These are phyloP conservation scores for Pantherophis vulpinus DNA, from an alignment of 2,797 vertebrate genomes.

Conservation along the genomic window DNA sequence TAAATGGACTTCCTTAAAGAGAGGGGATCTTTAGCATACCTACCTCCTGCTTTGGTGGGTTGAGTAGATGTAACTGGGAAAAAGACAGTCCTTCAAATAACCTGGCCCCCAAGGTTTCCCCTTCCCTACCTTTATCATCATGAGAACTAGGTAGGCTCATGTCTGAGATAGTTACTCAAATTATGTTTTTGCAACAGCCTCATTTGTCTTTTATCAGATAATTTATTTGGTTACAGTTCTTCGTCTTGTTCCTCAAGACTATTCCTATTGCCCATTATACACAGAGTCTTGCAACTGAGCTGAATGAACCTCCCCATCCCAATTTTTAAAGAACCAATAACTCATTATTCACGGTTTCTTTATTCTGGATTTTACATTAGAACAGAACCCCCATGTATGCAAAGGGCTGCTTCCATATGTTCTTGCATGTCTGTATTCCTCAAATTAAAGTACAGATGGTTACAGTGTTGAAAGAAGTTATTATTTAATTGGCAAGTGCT, in stretches of 20 bases:
- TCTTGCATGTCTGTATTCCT: not conserved
- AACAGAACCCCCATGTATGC: not conserved
- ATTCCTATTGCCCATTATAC: not conserved
- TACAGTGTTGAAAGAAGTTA: not conserved
- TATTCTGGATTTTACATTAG: not conserved
- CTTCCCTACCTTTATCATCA: not conserved
- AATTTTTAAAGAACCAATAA: not conserved
- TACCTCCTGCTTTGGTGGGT: not conserved
- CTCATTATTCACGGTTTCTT: not conserved
- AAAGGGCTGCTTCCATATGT: not conserved
- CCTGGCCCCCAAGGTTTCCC: not conserved
- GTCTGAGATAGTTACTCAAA: not conserved
- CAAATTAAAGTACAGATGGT: not conserved
- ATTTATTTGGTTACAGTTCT: not conserved
- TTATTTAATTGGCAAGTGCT: not conserved
- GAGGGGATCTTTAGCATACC: not conserved
- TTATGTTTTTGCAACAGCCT: not conserved
- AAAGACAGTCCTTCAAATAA: not conserved
- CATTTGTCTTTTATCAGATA: not conserved
- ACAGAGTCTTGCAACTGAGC: not conserved
- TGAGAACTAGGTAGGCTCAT: not conserved
- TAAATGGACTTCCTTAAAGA: not conserved
- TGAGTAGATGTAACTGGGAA: not conserved
- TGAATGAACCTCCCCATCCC: not conserved
- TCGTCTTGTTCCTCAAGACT: not conserved